Conservation (phyloP, 30 jellyfish, hydroid and myxozoan genomes). For the Phacellophora camtschatica region DNA sequence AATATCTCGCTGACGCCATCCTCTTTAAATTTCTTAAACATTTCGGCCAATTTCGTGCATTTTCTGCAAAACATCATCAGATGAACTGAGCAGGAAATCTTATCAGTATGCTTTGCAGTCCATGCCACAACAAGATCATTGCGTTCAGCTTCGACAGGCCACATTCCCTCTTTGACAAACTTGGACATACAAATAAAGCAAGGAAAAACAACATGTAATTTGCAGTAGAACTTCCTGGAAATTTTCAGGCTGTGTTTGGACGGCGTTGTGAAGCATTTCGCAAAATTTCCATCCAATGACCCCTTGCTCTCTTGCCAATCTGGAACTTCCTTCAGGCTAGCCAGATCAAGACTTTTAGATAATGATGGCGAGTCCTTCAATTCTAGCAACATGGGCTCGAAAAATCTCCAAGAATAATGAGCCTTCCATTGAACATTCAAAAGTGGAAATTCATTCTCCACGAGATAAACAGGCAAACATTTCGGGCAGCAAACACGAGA, state of each 20-base stretch:
- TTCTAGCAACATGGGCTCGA: constrained; percentile 11
- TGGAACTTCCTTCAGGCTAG: too few relatives aligned
- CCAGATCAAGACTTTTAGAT: too few relatives aligned
- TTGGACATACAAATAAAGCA: constrained; percentile 43
- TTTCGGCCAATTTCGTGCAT: neutral
- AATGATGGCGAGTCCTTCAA: too few relatives aligned
- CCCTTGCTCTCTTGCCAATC: too few relatives aligned
- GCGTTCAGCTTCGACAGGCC: constrained; percentile 31
- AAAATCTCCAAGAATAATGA: constrained; percentile 16
- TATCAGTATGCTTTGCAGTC: neutral
- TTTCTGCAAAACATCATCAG: constrained; percentile 16
- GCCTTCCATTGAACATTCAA: constrained; percentile 13
- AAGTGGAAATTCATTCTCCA: constrained; percentile 7
- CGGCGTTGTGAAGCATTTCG: too few relatives aligned
- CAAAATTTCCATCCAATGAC: too few relatives aligned
- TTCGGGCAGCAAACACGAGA: neutral
- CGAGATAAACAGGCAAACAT: constrained; percentile 17
- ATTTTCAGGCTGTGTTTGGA: neutral
- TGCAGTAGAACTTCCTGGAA: constrained; percentile 4
- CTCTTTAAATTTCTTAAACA: neutral
- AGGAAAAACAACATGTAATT: constrained; percentile 7
- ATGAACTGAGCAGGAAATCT: constrained; percentile 11
- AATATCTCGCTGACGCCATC: constrained; percentile 30
- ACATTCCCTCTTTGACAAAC: constrained; percentile 3
- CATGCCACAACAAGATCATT: constrained; percentile 7